Evolutionary conservation across 2,113 vertebrate species (phyloP), one percentile per base, ranked within the genome.

Genomic region (Ondatra zibethicus): DNA sequence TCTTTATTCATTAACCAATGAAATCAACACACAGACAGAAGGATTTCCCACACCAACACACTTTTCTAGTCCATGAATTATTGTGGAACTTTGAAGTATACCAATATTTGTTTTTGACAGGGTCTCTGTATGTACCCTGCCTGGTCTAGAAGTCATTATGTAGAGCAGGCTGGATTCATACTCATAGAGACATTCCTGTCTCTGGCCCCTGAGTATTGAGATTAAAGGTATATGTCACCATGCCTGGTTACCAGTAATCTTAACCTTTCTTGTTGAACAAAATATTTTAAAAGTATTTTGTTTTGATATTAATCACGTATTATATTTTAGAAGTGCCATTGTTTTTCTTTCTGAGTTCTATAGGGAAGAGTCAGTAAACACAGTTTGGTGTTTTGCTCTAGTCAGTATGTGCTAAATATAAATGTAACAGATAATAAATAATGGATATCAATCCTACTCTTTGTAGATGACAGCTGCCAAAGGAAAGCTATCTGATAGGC

Each of bases 281-380:
- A 91, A 92, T 9, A 68, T 42, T 73, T 89, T 6, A 36, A 88
- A 78, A 65, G 58, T 8, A 27, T 6, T 92, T 90, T 86, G 61
- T 82, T n/a, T 91, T 95, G 27, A 21, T 96, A 91, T 73, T 82
- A 92, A 90, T 3, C 42, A 70, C 65, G 10, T 70, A 87, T 65
- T 88, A 81, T 78, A n/a, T 25, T 89, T 85, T 27, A 10, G 89
- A 77, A 66, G 10, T 93, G 76, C 19, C 16, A 66, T 73, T 73
- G 93, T 70, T 90, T 84, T 97, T 23, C 31, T 90, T 95, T 89
- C 25, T 52, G 77, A 73, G 36, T 89, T 92, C 63, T 66, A 3
- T 72, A 70, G 9, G 47, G 58, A 96, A 72, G 63, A 91, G 65
- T 65, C 33, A 55, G n/a, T 89, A 90, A 91, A 58, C 91, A 55